These are phyloP conservation scores for Taenaris catops DNA, from an alignment of 2,888 invertebrate genomes.

Conservation along the genomic window DNA sequence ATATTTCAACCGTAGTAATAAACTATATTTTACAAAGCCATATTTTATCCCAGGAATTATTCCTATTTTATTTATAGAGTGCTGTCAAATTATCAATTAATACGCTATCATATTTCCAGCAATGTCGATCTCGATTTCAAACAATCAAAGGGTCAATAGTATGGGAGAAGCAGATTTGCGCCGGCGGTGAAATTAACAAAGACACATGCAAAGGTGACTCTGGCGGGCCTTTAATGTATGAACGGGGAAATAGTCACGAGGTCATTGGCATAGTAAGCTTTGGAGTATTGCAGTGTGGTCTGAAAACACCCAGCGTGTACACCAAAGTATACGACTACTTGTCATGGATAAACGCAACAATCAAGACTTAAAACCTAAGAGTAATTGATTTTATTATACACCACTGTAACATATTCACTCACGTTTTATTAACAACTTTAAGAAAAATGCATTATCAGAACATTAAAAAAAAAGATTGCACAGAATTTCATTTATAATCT, in stretches of 20 bases:
- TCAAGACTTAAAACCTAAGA: conserved; percentile 30
- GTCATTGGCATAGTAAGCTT: conserved; percentile 80
- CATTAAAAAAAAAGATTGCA: too few species aligned
- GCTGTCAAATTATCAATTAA: too few species aligned
- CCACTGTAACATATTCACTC: too few species aligned
- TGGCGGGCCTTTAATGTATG: conserved; percentile 81
- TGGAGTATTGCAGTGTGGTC: conserved; percentile 79
- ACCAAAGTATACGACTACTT: conserved; percentile 78
- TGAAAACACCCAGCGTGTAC: conserved; percentile 82
- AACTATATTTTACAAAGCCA: too few species aligned
- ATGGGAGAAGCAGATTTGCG: conserved; percentile 65
- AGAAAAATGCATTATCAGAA: too few species aligned
- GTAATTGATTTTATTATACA: too few species aligned
- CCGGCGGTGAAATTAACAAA: conserved; percentile 74
- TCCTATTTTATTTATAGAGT: too few species aligned
- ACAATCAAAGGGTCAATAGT: conserved; percentile 18
- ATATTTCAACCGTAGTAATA: too few species aligned
- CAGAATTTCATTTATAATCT: too few species aligned
- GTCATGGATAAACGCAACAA: conserved; percentile 75
- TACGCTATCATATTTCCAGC: conserved; percentile 24
- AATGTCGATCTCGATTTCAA: conserved; percentile 15
- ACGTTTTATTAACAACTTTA: too few species aligned
- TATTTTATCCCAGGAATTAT: too few species aligned
- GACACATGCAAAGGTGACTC: conserved; percentile 83
- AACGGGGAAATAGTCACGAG: conserved; percentile 35